Conservation (phyloP, 1,140 invertebrate genomes). For the Caenorhabditis elegans region DNA sequence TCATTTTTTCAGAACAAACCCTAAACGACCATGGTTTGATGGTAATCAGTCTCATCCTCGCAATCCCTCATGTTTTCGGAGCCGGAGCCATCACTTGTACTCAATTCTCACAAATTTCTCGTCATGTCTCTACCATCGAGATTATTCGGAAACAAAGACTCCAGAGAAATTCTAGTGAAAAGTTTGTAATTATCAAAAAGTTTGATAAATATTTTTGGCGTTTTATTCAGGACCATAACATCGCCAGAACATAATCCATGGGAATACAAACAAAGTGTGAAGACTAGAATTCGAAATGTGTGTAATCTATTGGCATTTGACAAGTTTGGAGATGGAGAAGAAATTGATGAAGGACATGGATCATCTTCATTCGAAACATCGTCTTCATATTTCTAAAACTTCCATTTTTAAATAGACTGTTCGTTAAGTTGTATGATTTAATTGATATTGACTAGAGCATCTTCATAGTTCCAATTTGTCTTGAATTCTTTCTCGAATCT, state of each 20-base stretch:
- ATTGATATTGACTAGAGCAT: too few relatives aligned
- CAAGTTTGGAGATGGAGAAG: not conserved
- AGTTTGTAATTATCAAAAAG: too few relatives aligned
- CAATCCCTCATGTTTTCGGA: not conserved
- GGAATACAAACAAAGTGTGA: not conserved
- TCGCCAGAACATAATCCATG: not conserved
- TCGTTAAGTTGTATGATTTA: too few relatives aligned
- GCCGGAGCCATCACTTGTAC: not conserved
- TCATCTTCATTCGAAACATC: not conserved
- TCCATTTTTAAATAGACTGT: too few relatives aligned
- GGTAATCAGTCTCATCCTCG: not conserved
- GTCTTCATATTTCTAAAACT: not conserved
- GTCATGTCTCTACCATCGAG: not conserved
- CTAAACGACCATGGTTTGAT: not conserved
- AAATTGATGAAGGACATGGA: not conserved
- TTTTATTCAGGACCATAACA: not conserved
- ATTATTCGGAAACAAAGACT: not conserved
- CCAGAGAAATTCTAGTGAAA: too few relatives aligned
- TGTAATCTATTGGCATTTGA: not conserved
- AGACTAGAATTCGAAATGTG: not conserved
- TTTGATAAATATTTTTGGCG: too few relatives aligned
- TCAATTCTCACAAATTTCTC: constrained; percentile 23
- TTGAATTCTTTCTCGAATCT: too few relatives aligned
- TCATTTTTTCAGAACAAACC: constrained; percentile 1
- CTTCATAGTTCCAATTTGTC: too few relatives aligned